Percentiles rank a stretch among this genome's conserved stretches.
phyloP scores from a whole-genome alignment of 2,797 vertebrate species.

The Pseudochirops cupreus region DNA sequence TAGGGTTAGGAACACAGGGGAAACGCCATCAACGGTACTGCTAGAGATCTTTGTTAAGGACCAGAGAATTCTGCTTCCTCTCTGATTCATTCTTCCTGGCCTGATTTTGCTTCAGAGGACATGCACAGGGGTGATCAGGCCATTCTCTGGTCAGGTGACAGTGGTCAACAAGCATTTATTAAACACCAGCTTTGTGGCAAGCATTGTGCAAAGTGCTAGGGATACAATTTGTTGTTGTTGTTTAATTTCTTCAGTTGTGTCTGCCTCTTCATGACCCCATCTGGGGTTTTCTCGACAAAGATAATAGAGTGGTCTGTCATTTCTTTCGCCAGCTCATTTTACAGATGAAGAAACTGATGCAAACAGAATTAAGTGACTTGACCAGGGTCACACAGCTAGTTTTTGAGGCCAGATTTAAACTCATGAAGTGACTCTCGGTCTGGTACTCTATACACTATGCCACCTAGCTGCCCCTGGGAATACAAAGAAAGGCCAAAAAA shows the following conservation, averaged over 20 bases:
- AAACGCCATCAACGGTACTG: background rate
- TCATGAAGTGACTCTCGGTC: too few relatives aligned
- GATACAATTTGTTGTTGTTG: too few relatives aligned
- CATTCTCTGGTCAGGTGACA: background rate
- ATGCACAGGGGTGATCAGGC: background rate
- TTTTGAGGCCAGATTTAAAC: background rate
- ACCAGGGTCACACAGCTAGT: background rate
- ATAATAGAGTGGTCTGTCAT: too few relatives aligned
- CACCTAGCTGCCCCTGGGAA: background rate
- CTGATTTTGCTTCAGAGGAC: background rate
- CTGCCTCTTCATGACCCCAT: too few relatives aligned
- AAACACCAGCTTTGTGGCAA: too few relatives aligned
- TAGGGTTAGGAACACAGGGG: background rate
- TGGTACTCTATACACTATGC: background rate
- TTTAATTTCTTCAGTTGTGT: too few relatives aligned
- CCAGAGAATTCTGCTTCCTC: background rate
- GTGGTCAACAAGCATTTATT: background rate
- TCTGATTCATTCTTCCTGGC: background rate
- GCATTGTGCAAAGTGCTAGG: too few relatives aligned
- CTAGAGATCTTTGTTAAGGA: background rate
- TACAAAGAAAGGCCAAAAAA: background rate
- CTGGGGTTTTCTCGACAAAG: too few relatives aligned
- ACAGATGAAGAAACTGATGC: too few relatives aligned
- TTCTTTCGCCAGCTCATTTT: too few relatives aligned
- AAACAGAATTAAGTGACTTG: background rate